Evolutionary conservation across 1,140 invertebrate genomes (phyloP).

Genomic region (Microplitis mediator): DNA sequence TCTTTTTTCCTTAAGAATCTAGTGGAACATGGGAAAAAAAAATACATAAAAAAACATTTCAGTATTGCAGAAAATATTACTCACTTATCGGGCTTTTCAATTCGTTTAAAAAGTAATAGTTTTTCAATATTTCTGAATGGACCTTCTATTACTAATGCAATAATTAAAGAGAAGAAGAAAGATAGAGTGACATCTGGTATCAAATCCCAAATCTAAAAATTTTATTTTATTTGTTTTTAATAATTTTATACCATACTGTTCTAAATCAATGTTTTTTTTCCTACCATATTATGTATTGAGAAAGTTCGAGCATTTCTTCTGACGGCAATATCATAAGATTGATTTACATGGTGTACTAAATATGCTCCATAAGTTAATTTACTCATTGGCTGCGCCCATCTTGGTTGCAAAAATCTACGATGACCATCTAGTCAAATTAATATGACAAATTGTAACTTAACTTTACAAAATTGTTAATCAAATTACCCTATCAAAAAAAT

Average conservation of each 20-base stretch:
- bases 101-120: slow-evolving; percentile 38
- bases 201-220: slow-evolving; percentile 39
- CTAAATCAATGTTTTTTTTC: slow-evolving; percentile 18
- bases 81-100: too few relatives aligned
- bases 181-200: slow-evolving; percentile 40
- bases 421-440: slow-evolving; percentile 35
- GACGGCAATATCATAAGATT: slow-evolving; percentile 40
- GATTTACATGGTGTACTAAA: slow-evolving; percentile 58
- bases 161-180: slow-evolving; percentile 41
- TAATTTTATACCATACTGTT: not conserved
- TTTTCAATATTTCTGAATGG: slow-evolving; percentile 49
- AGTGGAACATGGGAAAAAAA: too few relatives aligned
- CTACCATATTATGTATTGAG: slow-evolving; percentile 39
- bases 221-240: slow-evolving; percentile 7
- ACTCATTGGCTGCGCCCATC: slow-evolving; percentile 62
- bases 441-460: too few relatives aligned
- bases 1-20: too few relatives aligned
- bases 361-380: slow-evolving; percentile 73
- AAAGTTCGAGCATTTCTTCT: slow-evolving; percentile 39
- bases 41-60: too few relatives aligned
- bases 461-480: too few relatives aligned
- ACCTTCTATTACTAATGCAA: slow-evolving; percentile 43
- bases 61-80: too few relatives aligned
- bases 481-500: not conserved
- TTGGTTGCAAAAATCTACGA: slow-evolving; percentile 43